Evolutionary conservation across 35 echinoderm and acorn worm species (phyloP), one percentile per base, ranked within the genome.

Genomic region (Ophiothrix spiculata): DNA sequence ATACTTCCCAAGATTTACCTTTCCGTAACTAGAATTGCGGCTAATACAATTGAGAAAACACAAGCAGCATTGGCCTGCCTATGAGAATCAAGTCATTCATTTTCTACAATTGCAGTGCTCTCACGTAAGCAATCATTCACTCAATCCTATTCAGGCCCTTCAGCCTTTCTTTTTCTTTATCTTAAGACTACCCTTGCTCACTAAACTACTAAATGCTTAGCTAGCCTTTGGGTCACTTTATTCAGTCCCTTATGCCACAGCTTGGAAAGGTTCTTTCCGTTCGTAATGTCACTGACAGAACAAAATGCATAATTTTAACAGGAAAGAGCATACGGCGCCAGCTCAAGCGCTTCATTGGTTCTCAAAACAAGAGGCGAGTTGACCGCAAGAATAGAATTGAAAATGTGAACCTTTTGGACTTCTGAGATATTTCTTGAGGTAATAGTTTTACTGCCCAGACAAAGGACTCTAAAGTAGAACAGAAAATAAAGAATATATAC

Each of bases 271-370:
- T n/a, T 69, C 60, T 6, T 25, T 69, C 29, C 17, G 60, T 69
- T 69, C 17, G 60, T 69, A 69, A 69, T 69, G 16, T 69, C n/a
- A n/a, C 60, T 69, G 3, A 15, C 6, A 15, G 60, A 69, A 54
- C 3, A 69, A 69, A 69, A 69, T 69, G 60, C 60, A 69, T 69
- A 69, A 25, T 69, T 25, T 69, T 25, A 69, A 15, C 19, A 25
- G 16, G 60, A 69, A 69, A 69, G 60, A 69, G 60, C 60, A 69
- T 69, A 28, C 25, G 60, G 60, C 60, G 60, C 60, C 60, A 69
- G 60, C 29, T 69, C 60, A 69, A 25, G 60, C 60, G 60, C 60
- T 69, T 69, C 60, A 69, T 28, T n/a, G 60, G 29, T 69, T 69
- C 60, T 69, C 60, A 69, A 69, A 69, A 69, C 60, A n/a, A n/a